Conservation (phyloP, 2,888 invertebrate genomes). For the Epinotia ramella region DNA sequence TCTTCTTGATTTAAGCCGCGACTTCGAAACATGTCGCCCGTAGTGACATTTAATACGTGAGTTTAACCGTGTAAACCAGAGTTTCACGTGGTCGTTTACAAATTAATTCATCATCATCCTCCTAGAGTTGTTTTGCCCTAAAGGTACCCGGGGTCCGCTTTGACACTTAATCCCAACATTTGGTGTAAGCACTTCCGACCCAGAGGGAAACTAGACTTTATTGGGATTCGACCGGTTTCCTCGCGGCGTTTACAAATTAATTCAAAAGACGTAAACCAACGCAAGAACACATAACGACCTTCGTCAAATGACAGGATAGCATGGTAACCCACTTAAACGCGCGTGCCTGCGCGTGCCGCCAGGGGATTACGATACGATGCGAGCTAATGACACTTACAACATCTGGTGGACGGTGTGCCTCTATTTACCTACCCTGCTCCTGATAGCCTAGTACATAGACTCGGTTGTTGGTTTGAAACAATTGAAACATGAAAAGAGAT, state of each 20-base stretch:
- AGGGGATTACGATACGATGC: constrained; percentile 64
- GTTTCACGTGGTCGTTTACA: neutral
- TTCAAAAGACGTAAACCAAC: constrained; percentile 34
- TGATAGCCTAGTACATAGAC: constrained; percentile 31
- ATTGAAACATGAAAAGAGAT: neutral
- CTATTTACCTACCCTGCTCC: constrained; percentile 40
- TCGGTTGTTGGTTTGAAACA: constrained; percentile 3
- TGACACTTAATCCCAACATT: too few species aligned
- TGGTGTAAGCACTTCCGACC: too few species aligned
- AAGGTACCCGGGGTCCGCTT: too few species aligned
- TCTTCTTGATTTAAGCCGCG: too few species aligned
- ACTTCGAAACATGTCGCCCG: too few species aligned
- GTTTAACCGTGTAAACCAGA: too few species aligned
- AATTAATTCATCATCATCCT: constrained; percentile 20
- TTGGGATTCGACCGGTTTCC: too few species aligned
- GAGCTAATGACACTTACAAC: constrained; percentile 65
- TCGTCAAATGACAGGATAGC: constrained; percentile 62
- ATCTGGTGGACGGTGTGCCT: constrained; percentile 60
- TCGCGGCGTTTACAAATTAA: constrained; percentile 13
- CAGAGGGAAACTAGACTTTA: too few species aligned
- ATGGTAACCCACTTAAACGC: constrained; percentile 75
- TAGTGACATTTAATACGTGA: too few species aligned
- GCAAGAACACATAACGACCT: constrained; percentile 61
- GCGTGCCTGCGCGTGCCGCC: constrained; percentile 74
- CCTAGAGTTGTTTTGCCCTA: too few species aligned